Base-by-base conservation (phyloP, 2,888 invertebrate species). In the Scrobipalpa costella region DNA sequence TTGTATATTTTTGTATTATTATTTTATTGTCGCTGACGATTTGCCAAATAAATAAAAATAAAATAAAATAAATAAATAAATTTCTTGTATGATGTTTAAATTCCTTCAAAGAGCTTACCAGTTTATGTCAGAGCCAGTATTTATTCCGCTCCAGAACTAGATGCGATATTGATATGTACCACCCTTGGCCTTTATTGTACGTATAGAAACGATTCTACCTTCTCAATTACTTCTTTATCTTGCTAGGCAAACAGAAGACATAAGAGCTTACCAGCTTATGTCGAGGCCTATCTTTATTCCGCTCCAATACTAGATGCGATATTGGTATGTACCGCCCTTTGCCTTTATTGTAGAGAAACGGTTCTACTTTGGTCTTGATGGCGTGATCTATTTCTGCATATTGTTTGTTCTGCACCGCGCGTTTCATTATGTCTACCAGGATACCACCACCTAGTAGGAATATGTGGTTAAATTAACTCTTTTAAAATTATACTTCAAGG, bases 321-420 rank as follows among this genome's bases (percentile, higher is more conserved):
- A 98, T 95, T 0, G 98, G 97, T 74, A 99, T 95, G 85, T 97
- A 95, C 64, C 96, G 95, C 0, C 99, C 99, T 73, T 95, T 94
- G 2, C 99, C 99, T 78, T 95, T 96, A 81, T 98, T 98, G 85
- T 99, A 99, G 21, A 99, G 88, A 84, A 97, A 98, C 0, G 97
- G 97, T 74, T 96, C 96, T 13, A 98, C 97, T 81, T 97, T 97
- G 0, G 96, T 96, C 83, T 96, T 95, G 64, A 99, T 97, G 0
- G 97, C 96, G 81, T 98, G 96, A 84, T 98, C 98, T 67, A 98
- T 93, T 86, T 98, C 97, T 0, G 97, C 96, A 75, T 94, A 97
- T 79, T 97, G 97, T 81, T 98, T 98, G 70, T 95, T 97, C 78
- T 97, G 97, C 1, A 96, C 93, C 0, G 98, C 97, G 70, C 97